Conservation (phyloP, 1,140 invertebrate species). For the Drosophila orena region DNA sequence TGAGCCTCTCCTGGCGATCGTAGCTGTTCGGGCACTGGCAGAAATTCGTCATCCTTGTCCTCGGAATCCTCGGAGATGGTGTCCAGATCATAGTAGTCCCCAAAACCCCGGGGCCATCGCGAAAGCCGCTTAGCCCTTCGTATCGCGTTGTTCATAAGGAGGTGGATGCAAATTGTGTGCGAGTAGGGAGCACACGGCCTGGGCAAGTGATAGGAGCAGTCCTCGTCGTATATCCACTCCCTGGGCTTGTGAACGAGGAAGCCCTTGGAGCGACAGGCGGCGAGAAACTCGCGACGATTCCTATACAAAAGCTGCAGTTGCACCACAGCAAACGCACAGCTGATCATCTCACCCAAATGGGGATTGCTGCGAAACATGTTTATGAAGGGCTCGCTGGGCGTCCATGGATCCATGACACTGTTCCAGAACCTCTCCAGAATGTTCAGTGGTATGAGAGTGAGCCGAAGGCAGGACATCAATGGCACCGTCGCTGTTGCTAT, state of each 20-base stretch:
- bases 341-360: not conserved
- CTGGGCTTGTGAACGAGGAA: not conserved
- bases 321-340: not conserved
- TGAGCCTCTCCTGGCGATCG: too few species aligned
- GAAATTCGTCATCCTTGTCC: not conserved
- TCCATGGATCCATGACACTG: too few species aligned
- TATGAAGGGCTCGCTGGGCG: too few species aligned
- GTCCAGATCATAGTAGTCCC: not conserved
- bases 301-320: not conserved
- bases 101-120: too few species aligned
- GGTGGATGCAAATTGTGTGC: rapidly evolving
- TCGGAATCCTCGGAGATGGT: not conserved
- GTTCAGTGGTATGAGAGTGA: too few species aligned
- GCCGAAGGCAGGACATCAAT: too few species aligned
- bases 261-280: not conserved
- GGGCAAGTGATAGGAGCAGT: not conserved
- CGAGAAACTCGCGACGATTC: not conserved
- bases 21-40: too few species aligned
- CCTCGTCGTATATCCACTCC: not conserved
- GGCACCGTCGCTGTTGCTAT: not conserved
- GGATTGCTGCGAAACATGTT: not conserved
- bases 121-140: too few species aligned
- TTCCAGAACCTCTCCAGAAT: too few species aligned
- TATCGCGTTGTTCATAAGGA: not conserved
- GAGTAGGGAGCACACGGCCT: not conserved